Conservation (phyloP, 1,140 invertebrate genomes). For the Bombyx mandarina region DNA sequence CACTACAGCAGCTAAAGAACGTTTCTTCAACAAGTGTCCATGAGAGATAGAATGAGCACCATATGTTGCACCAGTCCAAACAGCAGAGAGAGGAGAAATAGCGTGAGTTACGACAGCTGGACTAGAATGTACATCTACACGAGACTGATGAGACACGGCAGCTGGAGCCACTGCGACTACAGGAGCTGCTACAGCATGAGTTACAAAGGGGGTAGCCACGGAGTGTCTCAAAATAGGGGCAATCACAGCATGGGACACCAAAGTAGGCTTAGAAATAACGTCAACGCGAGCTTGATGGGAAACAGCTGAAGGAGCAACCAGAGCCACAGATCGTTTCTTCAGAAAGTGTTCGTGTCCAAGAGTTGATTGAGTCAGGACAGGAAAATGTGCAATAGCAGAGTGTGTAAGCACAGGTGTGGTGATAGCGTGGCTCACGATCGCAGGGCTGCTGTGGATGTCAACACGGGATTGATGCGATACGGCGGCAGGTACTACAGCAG, state of each 20-base stretch:
- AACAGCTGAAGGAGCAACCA: slow-evolving; percentile 36
- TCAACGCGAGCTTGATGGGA: slow-evolving; percentile 59
- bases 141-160: slow-evolving; percentile 47
- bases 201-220: slow-evolving; percentile 31
- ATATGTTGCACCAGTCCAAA: slow-evolving; percentile 7
- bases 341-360: slow-evolving; percentile 35
- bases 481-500: slow-evolving; percentile 36
- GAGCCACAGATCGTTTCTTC: slow-evolving; percentile 43
- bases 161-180: slow-evolving; percentile 30
- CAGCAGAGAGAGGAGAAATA: slow-evolving; percentile 1
- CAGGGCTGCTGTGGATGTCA: slow-evolving; percentile 23
- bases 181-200: slow-evolving; percentile 17
- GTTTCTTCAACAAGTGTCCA: slow-evolving; percentile 20
- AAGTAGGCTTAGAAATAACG: slow-evolving; percentile 48
- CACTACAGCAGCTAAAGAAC: slow-evolving; percentile 11
- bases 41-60: slow-evolving; percentile 15
- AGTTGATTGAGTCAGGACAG: slow-evolving; percentile 21
- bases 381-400: slow-evolving; percentile 18
- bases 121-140: slow-evolving; percentile 35
- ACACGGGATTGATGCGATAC: slow-evolving; percentile 27
- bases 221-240: slow-evolving; percentile 39
- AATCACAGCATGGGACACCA: slow-evolving; percentile 37
- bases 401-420: slow-evolving; percentile 18
- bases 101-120: slow-evolving; percentile 18
- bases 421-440: slow-evolving; percentile 19